A percentile compares a stretch with the other conserved stretches of the same genome.
Conservation (phyloP, 2,888 invertebrate species). For the Drosophila buzzatii region DNA sequence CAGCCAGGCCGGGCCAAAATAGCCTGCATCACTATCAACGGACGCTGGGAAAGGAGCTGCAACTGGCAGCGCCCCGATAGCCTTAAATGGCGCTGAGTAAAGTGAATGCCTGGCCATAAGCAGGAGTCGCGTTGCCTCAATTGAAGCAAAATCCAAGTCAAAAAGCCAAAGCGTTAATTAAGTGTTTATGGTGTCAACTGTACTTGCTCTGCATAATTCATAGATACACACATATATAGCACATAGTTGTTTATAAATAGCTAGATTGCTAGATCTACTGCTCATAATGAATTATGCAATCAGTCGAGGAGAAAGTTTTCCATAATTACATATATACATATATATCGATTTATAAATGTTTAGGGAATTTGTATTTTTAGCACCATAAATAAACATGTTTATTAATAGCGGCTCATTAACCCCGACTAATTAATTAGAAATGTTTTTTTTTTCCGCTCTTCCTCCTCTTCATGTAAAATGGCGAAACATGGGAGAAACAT, state of each 20-base stretch:
- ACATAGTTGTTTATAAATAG: conserved; percentile 10
- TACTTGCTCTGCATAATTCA: conserved; percentile 65
- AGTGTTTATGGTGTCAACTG: conserved; percentile 68
- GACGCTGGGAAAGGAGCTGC: conserved; percentile 16
- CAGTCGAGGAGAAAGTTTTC: conserved; percentile 63
- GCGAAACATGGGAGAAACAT: conserved; percentile 39
- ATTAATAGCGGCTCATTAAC: conserved; percentile 78
- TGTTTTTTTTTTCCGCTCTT: conserved; percentile 28
- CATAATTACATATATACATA: neutral
- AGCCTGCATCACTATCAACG: conserved; percentile 62
- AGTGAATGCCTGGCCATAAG: conserved; percentile 70
- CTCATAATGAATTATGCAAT: conserved; percentile 57
- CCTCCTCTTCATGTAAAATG: conserved; percentile 14
- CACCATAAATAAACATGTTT: conserved; percentile 75
- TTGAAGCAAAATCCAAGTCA: conserved; percentile 4
- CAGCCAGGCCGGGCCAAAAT: too few species aligned
- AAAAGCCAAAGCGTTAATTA: conserved; percentile 60
- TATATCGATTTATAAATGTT: neutral
- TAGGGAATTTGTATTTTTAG: conserved; percentile 51
- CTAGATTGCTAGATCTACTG: conserved; percentile 11
- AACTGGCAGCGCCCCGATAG: conserved; percentile 62
- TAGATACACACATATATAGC: conserved; percentile 13
- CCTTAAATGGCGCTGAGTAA: conserved; percentile 59
- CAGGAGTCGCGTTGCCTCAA: conserved; percentile 20
- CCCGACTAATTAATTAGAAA: conserved; percentile 76